phyloP scores from a whole-genome alignment of 2,888 invertebrate genomes.

The Platycnemis pennipes region DNA sequence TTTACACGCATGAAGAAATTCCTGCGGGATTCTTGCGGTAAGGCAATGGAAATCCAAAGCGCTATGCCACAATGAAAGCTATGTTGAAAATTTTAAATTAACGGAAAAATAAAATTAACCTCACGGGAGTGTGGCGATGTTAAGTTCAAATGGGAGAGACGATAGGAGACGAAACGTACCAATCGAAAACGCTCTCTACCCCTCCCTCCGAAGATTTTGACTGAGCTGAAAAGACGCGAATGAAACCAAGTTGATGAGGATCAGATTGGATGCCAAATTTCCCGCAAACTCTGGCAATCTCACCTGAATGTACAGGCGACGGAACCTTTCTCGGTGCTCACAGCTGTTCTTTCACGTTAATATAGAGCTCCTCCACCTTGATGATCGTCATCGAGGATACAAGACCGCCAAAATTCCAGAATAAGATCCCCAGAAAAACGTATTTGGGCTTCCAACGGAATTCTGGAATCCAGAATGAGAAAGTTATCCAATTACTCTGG shows the following conservation, averaged over 20 bases:
- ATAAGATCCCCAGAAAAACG: neutral
- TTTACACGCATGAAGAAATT: neutral
- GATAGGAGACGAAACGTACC: neutral
- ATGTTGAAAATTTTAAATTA: no score
- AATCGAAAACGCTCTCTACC: no score
- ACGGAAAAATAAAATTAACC: no score
- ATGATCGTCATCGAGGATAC: neutral
- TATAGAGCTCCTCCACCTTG: neutral
- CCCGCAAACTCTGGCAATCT: neutral
- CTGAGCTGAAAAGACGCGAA: neutral
- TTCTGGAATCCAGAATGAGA: neutral
- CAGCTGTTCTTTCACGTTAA: neutral
- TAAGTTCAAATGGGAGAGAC: neutral
- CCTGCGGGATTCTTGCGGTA: no score
- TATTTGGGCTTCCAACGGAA: neutral
- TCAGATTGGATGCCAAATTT: neutral
- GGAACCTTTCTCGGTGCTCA: neutral
- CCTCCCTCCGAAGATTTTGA: neutral
- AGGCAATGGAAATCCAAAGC: no score
- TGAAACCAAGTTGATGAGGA: neutral
- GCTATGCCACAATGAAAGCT: no score
- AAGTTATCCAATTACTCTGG: neutral
- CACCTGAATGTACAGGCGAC: neutral
- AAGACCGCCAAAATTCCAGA: neutral
- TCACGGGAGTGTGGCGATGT: neutral